Evolutionary conservation across 1,140 invertebrate genomes (phyloP), one percentile per base, ranked within the genome.

Genomic region (Oryzaephilus surinamensis): DNA sequence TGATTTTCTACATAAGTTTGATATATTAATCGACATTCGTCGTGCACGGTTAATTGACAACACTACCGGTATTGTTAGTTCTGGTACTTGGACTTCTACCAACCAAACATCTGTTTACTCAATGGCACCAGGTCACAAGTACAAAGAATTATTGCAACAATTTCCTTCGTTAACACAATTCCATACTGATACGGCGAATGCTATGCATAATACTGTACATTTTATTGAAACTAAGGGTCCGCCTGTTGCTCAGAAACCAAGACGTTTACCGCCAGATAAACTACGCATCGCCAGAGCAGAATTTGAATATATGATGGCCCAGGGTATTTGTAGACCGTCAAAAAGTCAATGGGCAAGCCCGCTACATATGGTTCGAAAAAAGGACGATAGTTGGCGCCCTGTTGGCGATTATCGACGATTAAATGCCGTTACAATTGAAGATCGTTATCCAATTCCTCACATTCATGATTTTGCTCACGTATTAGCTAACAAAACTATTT

Each of bases 381-480:
- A 52, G 26, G 42, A 46, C 19, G 62, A 59, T 1, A 43, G 45
- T 1, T 62, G 52, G 49, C 38, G 64, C 14, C 47, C 54, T 2
- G 60, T 55, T 39, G 59, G 61, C 0, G 62, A 69, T 38, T 74
- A 70, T 38, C 41, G 66, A 3, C 14, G 20, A 1, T 46, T 74
- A 0, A 75, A 74, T 46, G 38, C 46, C 1, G 11, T 52, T 6
- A 70, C 64, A 7, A 37, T 54, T 55, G 47, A 54, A 4, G 64
- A 69, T 38, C 18, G 51, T 4, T 67, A 62, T 30, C 55, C 48
- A 0, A 24, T 56, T 1, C 43, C 44, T 1, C 45, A 57, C 15
- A 38, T 59, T 0, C 39, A 55, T 14, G 61, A 66, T 42, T 57
- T 58, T 18, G 31, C 50, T 1, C 34, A 45, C 17, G 39, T 28